A percentile compares a stretch with the other conserved stretches of the same genome.
Conservation (phyloP, 1,140 invertebrate species). For the Amyelois transitella region DNA sequence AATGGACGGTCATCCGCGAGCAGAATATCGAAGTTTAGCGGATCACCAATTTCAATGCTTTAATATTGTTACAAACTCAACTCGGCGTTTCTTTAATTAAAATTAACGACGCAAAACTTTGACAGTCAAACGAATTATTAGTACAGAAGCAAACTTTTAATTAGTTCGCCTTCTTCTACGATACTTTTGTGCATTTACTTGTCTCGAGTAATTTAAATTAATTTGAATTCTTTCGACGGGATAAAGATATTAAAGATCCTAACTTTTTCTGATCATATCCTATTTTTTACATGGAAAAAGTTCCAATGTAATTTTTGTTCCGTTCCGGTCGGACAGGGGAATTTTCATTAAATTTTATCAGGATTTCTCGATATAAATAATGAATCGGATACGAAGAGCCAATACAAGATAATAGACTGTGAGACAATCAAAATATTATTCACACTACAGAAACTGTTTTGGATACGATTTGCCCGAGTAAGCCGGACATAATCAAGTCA, state of each 20-base stretch:
- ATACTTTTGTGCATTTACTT: constrained; percentile 66
- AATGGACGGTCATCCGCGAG: constrained; percentile 62
- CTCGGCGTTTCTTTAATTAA: constrained; percentile 72
- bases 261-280: constrained; percentile 7
- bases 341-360: constrained; percentile 1
- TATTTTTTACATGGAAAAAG: constrained; percentile 3
- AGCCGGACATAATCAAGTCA: constrained; percentile 18
- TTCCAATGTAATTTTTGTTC: constrained; percentile 17
- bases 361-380: constrained; percentile 2
- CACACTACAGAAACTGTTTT: constrained; percentile 12
- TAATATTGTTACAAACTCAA: constrained; percentile 70
- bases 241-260: constrained; percentile 18
- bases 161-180: constrained; percentile 61
- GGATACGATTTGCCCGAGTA: constrained; percentile 15
- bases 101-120: constrained; percentile 73
- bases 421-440: constrained; percentile 20
- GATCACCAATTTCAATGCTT: constrained; percentile 72
- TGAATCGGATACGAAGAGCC: not conserved
- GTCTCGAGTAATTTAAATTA: constrained; percentile 56
- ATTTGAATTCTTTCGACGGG: constrained; percentile 39
- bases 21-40: constrained; percentile 68
- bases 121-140: constrained; percentile 73
- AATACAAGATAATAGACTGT: constrained; percentile 5
- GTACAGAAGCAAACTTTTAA: constrained; percentile 71
- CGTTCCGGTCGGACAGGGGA: constrained; percentile 9